Evolutionary conservation across 1,140 invertebrate genomes (phyloP), one percentile per base, ranked within the genome.

Genomic region (Dreissena rostriformis): DNA sequence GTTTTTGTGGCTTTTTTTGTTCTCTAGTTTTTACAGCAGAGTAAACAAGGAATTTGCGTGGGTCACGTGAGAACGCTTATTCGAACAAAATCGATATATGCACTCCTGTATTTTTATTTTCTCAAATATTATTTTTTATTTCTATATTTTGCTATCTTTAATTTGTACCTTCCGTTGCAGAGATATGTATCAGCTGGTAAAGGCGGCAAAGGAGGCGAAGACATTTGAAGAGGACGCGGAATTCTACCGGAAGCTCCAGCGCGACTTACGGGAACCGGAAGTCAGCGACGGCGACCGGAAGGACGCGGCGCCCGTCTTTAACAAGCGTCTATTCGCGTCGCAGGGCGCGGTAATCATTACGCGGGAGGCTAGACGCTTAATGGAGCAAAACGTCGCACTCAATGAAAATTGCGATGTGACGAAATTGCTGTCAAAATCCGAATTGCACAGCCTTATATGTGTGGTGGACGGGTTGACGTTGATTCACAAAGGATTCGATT

Each of bases 401-500:
- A 84, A 78, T 63, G 82, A 77, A 53, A 71, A n/a, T 4, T 72
- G 82, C 49, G 80, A 84, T 15, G 22, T 82, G 8, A 66, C 87
- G 24, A 65, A 67, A 19, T n/a, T 51, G n/a, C 68, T 90, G 52
- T 74, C 78, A 28, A 91, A 89, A 67, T 83, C 88, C 14, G 89
- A 92, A 52, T 26, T 91, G 7, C 80, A 51, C 15, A 84, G 86
- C 17, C 86, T 92, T 83, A 49, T 87, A n/a, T 86, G 86, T 57
- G 90, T 92, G 49, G 89, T 90, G 0, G 88, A 90, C 0, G 90
- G 91, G 65, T 78, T 92, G 8, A 89, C 88, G 72, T 73, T 91
- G 17, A 88, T 92, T 24, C 91, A 92, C 65, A 88, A 88, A 83
- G 90, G 88, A 63, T 86, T 89, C n/a, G 90, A 91, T 72, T 87